phyloP scores from a whole-genome alignment of 2,888 invertebrate genomes.

The Rhyacophila evoluta region DNA sequence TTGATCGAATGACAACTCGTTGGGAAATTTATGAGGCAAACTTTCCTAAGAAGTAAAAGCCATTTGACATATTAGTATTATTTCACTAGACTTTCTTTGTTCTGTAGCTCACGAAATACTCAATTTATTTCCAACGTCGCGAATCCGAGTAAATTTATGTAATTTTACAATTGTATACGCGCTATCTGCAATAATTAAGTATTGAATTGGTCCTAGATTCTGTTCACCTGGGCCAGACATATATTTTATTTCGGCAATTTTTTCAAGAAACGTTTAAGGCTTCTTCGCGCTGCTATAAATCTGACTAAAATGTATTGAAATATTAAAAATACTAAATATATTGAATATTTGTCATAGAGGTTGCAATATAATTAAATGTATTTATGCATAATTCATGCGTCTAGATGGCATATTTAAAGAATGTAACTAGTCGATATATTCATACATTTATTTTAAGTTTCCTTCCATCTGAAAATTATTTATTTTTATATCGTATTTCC shows the following conservation, averaged over 20 bases:
- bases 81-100: conserved; percentile 8
- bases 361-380: too few relatives aligned
- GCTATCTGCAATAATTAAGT: not conserved
- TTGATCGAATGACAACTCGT: conserved; percentile 21
- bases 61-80: conserved; percentile 22
- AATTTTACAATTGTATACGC: not conserved
- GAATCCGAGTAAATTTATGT: not conserved
- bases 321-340: too few relatives aligned
- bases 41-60: conserved; percentile 11
- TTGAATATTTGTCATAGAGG: too few relatives aligned
- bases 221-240: not conserved
- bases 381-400: too few relatives aligned
- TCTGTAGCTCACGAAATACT: not conserved
- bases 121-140: not conserved
- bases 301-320: too few relatives aligned
- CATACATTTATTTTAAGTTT: too few relatives aligned
- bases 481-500: not conserved
- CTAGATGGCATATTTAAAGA: too few relatives aligned
- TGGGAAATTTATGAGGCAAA: conserved; percentile 15
- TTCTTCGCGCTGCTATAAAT: too few relatives aligned
- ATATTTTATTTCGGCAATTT: not conserved
- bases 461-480: too few relatives aligned
- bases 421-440: too few relatives aligned
- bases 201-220: not conserved
- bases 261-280: too few relatives aligned